Evolutionary conservation across 1,140 invertebrate genomes (phyloP).

Genomic region (Drosophila takahashii): DNA sequence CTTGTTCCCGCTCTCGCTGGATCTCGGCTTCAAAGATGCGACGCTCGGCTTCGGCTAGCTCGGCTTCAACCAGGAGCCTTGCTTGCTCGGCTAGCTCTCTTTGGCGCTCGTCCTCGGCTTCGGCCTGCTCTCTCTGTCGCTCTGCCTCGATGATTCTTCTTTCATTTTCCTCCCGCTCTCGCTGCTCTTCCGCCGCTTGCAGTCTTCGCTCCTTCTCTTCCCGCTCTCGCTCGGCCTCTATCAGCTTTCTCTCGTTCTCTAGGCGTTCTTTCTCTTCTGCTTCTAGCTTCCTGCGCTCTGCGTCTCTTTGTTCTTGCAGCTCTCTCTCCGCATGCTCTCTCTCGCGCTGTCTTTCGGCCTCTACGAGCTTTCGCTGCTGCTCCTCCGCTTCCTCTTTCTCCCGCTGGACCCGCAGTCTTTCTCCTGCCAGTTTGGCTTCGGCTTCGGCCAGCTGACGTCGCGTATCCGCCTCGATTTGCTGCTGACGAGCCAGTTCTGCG

Average conservation of each 20-base stretch:
- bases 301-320: constrained; percentile 5
- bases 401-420: constrained; percentile 18
- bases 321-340: constrained; percentile 17
- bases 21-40: constrained; percentile 34
- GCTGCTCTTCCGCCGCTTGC: constrained; percentile 33
- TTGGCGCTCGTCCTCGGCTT: constrained; percentile 34
- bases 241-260: constrained; percentile 34
- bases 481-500: constrained; percentile 64
- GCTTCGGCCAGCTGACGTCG: constrained; percentile 68
- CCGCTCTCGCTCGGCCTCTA: constrained; percentile 35
- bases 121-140: constrained; percentile 22
- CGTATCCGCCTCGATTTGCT: constrained; percentile 70
- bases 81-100: constrained; percentile 14
- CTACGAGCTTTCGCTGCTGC: constrained; percentile 20
- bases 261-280: constrained; percentile 25
- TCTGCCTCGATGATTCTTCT: constrained; percentile 21
- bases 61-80: constrained; percentile 28
- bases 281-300: constrained; percentile 19
- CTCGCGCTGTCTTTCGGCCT: constrained; percentile 34
- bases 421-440: constrained; percentile 49
- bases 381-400: constrained; percentile 35
- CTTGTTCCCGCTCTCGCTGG: constrained; percentile 12
- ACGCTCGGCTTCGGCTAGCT: constrained; percentile 45
- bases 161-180: constrained; percentile 39
- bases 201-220: constrained; percentile 34